phyloP scores from a whole-genome alignment of 2,888 invertebrate genomes.

The Lithophane semibrunnea region DNA sequence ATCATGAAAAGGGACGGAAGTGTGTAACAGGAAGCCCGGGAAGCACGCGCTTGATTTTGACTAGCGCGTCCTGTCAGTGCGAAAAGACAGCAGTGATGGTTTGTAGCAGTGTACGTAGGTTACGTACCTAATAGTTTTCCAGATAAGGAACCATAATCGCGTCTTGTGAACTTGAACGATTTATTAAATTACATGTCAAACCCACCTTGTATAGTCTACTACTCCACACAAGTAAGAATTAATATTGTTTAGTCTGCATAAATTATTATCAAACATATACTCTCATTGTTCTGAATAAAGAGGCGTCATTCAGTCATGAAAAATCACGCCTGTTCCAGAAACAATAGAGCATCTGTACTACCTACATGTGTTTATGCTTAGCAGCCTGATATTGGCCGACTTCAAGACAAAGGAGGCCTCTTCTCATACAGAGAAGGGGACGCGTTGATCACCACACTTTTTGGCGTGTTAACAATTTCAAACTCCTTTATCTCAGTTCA shows the following conservation, averaged over 20 bases:
- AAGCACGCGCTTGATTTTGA: no score
- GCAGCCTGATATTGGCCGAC: background rate
- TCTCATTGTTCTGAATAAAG: background rate
- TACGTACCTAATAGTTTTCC: background rate
- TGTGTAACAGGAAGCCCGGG: no score
- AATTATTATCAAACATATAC: background rate
- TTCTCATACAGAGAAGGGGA: background rate
- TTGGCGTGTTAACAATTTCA: background rate
- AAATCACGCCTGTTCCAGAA: background rate
- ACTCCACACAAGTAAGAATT: background rate
- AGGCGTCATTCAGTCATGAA: constrained; percentile 1
- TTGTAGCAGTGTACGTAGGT: no score
- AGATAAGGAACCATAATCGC: background rate
- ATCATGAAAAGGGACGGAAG: no score
- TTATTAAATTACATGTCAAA: background rate
- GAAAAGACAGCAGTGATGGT: no score
- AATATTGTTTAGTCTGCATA: background rate
- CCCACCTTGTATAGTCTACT: background rate
- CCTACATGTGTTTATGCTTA: background rate
- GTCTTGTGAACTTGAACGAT: background rate
- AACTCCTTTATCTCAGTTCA: no score
- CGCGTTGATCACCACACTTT: background rate
- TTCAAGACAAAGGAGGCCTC: background rate
- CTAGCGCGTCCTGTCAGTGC: no score
- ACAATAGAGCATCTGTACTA: background rate